Evolutionary conservation across 37 sponge, comb jelly and placozoan genomes (phyloP), one percentile per base, ranked within the genome.

Genomic region (Beroe ovata): DNA sequence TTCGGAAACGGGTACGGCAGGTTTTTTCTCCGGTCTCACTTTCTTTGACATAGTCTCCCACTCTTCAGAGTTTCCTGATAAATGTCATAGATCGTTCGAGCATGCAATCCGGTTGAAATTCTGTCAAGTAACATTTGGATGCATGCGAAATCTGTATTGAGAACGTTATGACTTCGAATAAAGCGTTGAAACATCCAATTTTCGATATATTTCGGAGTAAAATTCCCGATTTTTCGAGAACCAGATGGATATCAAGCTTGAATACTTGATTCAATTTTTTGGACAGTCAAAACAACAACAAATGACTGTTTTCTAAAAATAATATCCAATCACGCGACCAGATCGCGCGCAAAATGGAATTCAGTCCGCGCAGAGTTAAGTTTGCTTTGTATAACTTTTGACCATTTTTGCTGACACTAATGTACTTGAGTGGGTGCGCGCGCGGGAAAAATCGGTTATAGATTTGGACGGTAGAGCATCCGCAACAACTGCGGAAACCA

Each of bases 41-140:
- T 42, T 39, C 28, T 77, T 77, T 25, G 39, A 25, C 41, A 21
- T 77, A 0, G 54, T 42, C 1, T 36, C 84, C 84, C 84, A 77
- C 33, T 77, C 54, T 40, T 77, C 84, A 32, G 84, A 77, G 25
- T 77, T 77, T 6, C 84, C 84, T 77, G 84, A 66, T 34, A 47
- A 47, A 47, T 47, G 11, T 47, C n/a, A n/a, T n/a, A n/a, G n/a
- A n/a, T n/a, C n/a, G n/a, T n/a, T n/a, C n/a, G n/a, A n/a, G n/a
- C n/a, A n/a, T n/a, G n/a, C n/a, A n/a, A n/a, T n/a, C n/a, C n/a
- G n/a, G n/a, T n/a, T n/a, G n/a, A n/a, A n/a, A n/a, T n/a, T n/a
- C n/a, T n/a, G n/a, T n/a, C n/a, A n/a, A n/a, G n/a, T n/a, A n/a
- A n/a, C n/a, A n/a, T n/a, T n/a, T n/a, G n/a, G 54, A 47, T 47